phyloP scores from a whole-genome alignment of 2,888 invertebrate species.

The Lamproptera curius region DNA sequence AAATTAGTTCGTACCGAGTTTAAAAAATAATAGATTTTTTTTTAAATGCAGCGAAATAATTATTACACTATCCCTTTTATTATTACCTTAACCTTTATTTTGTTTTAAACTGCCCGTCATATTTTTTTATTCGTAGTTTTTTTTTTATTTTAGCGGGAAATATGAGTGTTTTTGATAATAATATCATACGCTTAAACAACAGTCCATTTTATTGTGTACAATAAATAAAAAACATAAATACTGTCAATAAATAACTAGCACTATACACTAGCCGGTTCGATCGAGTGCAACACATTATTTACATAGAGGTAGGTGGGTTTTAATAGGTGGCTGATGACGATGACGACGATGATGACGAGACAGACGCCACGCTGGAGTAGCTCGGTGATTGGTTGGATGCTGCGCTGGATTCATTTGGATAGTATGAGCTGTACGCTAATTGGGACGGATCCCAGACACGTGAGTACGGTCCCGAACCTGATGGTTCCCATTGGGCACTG shows the following conservation, averaged over 20 bases:
- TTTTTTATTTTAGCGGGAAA: too few relatives aligned
- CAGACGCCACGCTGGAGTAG: slow-evolving; percentile 69
- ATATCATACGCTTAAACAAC: slow-evolving; percentile 33
- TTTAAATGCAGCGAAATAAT: too few relatives aligned
- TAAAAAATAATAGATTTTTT: too few relatives aligned
- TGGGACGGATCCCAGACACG: slow-evolving; percentile 86
- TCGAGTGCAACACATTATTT: slow-evolving; percentile 43
- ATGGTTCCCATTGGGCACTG: slow-evolving; percentile 84
- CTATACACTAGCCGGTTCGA: slow-evolving; percentile 61
- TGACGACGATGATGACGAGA: slow-evolving; percentile 55
- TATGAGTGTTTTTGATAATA: neutral
- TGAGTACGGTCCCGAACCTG: slow-evolving; percentile 86
- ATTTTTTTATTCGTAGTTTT: too few relatives aligned
- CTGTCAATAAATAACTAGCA: slow-evolving; percentile 64
- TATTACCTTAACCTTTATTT: too few relatives aligned
- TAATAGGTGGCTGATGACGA: slow-evolving; percentile 48
- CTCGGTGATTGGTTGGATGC: slow-evolving; percentile 75
- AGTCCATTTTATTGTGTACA: slow-evolving; percentile 65
- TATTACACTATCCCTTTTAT: too few relatives aligned
- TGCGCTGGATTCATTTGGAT: slow-evolving; percentile 80
- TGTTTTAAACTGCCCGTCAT: too few relatives aligned
- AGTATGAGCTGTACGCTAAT: slow-evolving; percentile 84
- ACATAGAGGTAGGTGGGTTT: slow-evolving; percentile 48
- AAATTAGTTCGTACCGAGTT: too few relatives aligned
- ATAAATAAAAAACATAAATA: slow-evolving; percentile 70